Evolutionary conservation across 2,113 vertebrate genomes (phyloP).

Genomic region (Tragelaphus scriptus): DNA sequence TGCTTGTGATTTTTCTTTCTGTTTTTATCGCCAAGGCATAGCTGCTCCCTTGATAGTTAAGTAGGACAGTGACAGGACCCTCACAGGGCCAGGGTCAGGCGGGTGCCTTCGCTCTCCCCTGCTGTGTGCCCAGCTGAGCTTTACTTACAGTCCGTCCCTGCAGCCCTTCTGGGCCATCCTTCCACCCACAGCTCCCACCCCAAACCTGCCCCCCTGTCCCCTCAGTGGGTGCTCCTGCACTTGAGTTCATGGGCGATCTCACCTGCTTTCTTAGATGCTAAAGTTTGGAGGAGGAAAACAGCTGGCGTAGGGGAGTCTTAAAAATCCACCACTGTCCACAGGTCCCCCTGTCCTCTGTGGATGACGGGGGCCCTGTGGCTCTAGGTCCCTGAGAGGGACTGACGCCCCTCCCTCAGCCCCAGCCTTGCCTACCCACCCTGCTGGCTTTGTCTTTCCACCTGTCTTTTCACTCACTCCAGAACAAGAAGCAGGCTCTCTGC

Average conservation of each 20-base stretch:
- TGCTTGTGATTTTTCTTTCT: background rate
- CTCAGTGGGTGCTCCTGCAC: background rate
- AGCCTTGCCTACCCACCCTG: background rate
- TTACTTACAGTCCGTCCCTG: rapidly evolving
- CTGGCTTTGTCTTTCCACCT: rapidly evolving
- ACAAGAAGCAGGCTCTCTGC: rapidly evolving
- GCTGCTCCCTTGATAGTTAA: rapidly evolving
- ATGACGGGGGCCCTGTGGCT: background rate
- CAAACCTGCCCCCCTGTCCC: rapidly evolving
- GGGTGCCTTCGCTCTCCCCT: background rate
- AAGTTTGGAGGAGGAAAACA: background rate
- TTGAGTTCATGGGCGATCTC: too few relatives aligned
- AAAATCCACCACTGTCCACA: background rate
- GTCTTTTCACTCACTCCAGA: background rate
- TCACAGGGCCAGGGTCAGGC: rapidly evolving
- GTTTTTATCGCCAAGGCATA: rapidly evolving
- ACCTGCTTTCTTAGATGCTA: background rate
- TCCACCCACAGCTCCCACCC: rapidly evolving
- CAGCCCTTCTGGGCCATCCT: background rate
- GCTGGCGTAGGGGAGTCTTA: background rate
- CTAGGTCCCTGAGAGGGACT: background rate
- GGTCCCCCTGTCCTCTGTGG: background rate
- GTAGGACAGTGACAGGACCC: background rate
- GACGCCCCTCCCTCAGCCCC: rapidly evolving
- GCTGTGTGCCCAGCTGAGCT: background rate